Evolutionary conservation across 1,140 invertebrate genomes (phyloP).

Genomic region (Drusus annulatus): DNA sequence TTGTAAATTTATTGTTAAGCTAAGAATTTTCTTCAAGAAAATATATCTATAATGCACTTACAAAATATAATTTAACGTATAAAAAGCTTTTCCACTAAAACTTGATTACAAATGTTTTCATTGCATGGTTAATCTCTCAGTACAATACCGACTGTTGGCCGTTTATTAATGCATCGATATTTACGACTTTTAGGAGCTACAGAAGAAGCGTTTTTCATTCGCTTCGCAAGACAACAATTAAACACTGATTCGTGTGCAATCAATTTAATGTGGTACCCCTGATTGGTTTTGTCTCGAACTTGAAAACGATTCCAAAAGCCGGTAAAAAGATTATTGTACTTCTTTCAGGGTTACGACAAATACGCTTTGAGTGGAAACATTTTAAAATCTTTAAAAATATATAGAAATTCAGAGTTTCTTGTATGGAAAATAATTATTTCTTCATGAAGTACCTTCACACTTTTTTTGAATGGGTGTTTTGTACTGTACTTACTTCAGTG

Average conservation of each 20-base stretch:
- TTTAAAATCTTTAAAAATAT: too few species aligned
- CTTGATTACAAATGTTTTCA: slow-evolving; percentile 1
- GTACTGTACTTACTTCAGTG: too few species aligned
- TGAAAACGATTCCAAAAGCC: slow-evolving; percentile 27
- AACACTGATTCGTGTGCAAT: slow-evolving; percentile 56
- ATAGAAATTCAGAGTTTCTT: too few species aligned
- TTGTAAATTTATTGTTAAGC: too few species aligned
- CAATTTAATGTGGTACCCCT: slow-evolving; percentile 48
- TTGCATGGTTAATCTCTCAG: background rate
- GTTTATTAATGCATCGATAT: slow-evolving; percentile 28
- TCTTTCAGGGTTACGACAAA: slow-evolving; percentile 17
- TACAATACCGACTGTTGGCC: slow-evolving; percentile 24
- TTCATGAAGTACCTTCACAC: too few species aligned
- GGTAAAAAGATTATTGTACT: slow-evolving; percentile 3
- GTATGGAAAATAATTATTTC: too few species aligned
- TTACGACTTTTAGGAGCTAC: slow-evolving; percentile 23
- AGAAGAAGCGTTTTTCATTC: slow-evolving; percentile 17
- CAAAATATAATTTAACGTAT: too few species aligned
- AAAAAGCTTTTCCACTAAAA: too few species aligned
- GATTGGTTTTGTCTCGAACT: slow-evolving; percentile 52
- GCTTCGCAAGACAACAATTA: slow-evolving; percentile 51
- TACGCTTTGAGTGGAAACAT: too few species aligned
- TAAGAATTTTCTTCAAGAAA: too few species aligned
- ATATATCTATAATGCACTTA: too few species aligned
- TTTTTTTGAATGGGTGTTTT: too few species aligned